Evolutionary conservation across 2,888 invertebrate species (phyloP).

Genomic region (Drosophila multiciliata): DNA sequence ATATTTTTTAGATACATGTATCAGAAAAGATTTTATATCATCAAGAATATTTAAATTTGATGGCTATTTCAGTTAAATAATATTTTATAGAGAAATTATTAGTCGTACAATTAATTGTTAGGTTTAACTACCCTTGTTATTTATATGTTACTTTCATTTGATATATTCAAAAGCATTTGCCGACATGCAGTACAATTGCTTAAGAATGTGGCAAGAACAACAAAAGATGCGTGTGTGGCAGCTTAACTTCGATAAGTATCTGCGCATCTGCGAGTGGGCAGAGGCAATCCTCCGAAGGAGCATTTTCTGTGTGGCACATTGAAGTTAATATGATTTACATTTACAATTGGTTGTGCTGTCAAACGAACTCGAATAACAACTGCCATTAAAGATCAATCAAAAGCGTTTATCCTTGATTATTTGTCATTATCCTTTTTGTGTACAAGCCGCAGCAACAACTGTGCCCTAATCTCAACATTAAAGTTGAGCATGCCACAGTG

Average conservation of each 20-base stretch:
- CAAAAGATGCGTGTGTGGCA: slow-evolving; percentile 32
- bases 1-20: background rate
- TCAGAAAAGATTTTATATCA: background rate
- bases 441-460: slow-evolving; percentile 62
- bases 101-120: slow-evolving; percentile 7
- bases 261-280: slow-evolving; percentile 6
- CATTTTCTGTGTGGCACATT: slow-evolving; percentile 67
- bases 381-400: slow-evolving; percentile 83
- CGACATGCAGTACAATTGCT: slow-evolving; percentile 61
- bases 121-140: slow-evolving; percentile 40
- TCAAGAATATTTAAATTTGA: background rate
- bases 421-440: slow-evolving; percentile 82
- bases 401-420: slow-evolving; percentile 84
- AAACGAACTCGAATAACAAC: slow-evolving; percentile 61
- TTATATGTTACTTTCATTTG: slow-evolving; percentile 64
- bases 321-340: slow-evolving; percentile 80
- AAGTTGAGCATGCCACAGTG: slow-evolving; percentile 36
- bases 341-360: slow-evolving; percentile 73
- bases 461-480: slow-evolving; percentile 66
- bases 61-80: background rate
- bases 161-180: slow-evolving; percentile 76
- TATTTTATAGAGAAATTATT: slow-evolving; percentile 19
- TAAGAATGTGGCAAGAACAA: slow-evolving; percentile 52
- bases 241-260: slow-evolving; percentile 43
- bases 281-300: background rate